Conservation (phyloP, 2,113 vertebrate species). For the Eulemur macaco region DNA sequence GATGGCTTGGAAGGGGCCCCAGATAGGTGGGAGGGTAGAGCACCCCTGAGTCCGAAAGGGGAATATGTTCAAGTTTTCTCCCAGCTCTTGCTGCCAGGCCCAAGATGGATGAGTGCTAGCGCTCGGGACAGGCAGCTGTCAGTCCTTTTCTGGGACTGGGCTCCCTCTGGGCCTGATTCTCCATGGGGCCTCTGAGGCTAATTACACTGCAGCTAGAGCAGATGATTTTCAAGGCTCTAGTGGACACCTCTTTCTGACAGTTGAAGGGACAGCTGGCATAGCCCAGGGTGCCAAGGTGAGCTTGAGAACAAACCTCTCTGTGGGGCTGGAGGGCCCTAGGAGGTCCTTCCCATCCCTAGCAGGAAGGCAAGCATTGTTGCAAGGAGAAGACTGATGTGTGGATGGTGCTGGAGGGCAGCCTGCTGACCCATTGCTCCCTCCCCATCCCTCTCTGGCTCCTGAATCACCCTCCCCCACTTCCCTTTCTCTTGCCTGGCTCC, state of each 20-base stretch:
- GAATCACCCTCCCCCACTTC: conserved; percentile 47
- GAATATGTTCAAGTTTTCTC: background rate
- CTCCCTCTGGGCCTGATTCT: conserved; percentile 32
- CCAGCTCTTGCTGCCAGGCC: background rate
- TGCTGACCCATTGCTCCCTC: background rate
- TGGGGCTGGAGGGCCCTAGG: background rate
- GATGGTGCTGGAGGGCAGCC: background rate
- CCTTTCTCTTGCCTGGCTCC: conserved; percentile 55
- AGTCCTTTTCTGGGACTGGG: conserved; percentile 21
- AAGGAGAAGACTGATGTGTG: background rate
- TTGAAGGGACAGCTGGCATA: conserved; percentile 72
- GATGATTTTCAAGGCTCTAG: conserved; percentile 59
- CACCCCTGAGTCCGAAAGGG: background rate
- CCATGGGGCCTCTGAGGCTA: conserved; percentile 20
- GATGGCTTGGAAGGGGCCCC: background rate
- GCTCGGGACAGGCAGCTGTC: background rate
- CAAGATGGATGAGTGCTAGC: background rate
- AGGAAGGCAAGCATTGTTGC: conserved; percentile 1
- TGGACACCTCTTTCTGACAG: conserved; percentile 62
- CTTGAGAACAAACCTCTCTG: conserved; percentile 42
- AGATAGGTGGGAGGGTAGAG: background rate
- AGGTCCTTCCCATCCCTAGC: conserved; percentile 16
- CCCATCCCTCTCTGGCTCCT: conserved; percentile 24
- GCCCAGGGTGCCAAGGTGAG: conserved; percentile 67
- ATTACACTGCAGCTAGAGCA: conserved; percentile 44